Evolutionary conservation across 2,888 invertebrate genomes (phyloP), one percentile per base, ranked within the genome.

Genomic region (Apodemia mormo): DNA sequence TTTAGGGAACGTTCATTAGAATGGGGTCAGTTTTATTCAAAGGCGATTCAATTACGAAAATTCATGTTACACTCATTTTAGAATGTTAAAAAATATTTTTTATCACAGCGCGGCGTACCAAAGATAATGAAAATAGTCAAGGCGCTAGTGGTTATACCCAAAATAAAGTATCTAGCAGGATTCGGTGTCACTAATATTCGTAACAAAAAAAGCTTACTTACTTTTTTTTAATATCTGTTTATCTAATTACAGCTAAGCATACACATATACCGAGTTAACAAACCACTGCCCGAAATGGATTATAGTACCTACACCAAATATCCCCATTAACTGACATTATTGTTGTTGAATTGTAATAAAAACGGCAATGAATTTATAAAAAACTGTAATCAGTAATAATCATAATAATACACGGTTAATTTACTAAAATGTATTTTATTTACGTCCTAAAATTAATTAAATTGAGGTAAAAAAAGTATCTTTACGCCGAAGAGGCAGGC

Each of bases 341-440:
- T 58, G 30, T 58, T 58, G 30, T 58, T 58, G 5, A 58, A 58
- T 30, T 58, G 10, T 58, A 58, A 58, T 12, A 58, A 58, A 22
- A 29, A 58, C 30, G 30, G 33, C 29, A 58, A 30, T 58, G 33
- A 33, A 58, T 29, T 29, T 29, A 58, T 58, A 45, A 45, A 45
- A 22, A 45, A 45, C 45, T 45, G 10, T 45, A 45, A 45, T 45
- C 45, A 45, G 56, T 58, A 58, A 56, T 29, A 56, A 58, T 58
- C 22, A 58, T 29, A 58, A 58, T 58, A 58, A 58, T 58, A 58
- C 56, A 58, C 56, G 56, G 56, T 58, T 58, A 58, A 45, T 30
- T 58, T 58, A 58, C 29, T 29, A 58, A 58, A 58, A 58, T 58
- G 56, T 58, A 3, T 58, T 58, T 58, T 58, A 68, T 37, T 49